A percentile compares a stretch with the other conserved stretches of the same genome.
Evolutionary conservation across 2,888 invertebrate genomes (phyloP).

Genomic region (Melanostoma mellinum): DNA sequence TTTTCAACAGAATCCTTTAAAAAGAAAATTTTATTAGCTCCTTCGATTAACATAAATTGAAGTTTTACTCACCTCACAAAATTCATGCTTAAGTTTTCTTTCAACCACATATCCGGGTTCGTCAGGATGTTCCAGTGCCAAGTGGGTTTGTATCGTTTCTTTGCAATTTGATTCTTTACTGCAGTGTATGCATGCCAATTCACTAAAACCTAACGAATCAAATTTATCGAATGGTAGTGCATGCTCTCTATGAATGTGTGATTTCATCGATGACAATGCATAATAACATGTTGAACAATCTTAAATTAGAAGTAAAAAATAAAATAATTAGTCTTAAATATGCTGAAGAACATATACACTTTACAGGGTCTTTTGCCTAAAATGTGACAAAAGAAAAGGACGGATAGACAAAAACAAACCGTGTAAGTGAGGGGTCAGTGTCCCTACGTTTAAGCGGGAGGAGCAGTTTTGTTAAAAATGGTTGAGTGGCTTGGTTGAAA

Average conservation of each 20-base stretch:
- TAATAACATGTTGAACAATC: conserved; percentile 39
- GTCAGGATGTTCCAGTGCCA: conserved; percentile 47
- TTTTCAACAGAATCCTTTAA: conserved; percentile 38
- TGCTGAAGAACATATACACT: too few species aligned
- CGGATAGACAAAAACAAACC: too few species aligned
- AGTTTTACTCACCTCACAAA: conserved; percentile 16
- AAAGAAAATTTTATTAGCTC: conserved; percentile 4
- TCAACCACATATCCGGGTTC: conserved; percentile 22
- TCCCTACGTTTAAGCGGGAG: too few species aligned
- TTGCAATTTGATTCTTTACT: conserved; percentile 10
- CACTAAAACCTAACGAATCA: background rate
- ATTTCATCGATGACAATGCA: conserved; percentile 16
- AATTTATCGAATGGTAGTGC: background rate
- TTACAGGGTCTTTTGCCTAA: too few species aligned
- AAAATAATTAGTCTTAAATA: too few species aligned
- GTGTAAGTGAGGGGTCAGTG: too few species aligned
- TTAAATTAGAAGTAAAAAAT: background rate
- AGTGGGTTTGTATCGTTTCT: conserved; percentile 22
- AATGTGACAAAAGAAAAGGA: too few species aligned
- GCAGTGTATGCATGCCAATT: conserved; percentile 47
- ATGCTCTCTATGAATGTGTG: conserved; percentile 34
- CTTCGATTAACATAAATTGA: background rate
- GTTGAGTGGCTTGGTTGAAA: too few species aligned
- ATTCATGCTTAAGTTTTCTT: background rate
- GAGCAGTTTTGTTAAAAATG: too few species aligned